Base-by-base conservation (phyloP, 2,888 invertebrate genomes). In the Halocaridina rubra region DNA sequence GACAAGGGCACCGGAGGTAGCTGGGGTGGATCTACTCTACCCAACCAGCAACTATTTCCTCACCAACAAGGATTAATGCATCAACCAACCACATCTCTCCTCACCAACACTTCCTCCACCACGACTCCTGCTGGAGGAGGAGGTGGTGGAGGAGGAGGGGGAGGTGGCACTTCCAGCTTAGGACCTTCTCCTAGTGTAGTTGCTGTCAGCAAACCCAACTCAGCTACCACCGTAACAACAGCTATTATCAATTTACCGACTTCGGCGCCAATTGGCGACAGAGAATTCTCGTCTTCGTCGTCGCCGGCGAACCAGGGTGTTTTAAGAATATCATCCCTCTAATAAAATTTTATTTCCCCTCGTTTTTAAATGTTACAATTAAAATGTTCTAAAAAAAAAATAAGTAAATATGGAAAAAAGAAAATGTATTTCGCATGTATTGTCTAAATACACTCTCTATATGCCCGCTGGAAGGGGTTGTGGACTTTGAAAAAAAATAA, bases 291-390 rank as follows among this genome's bases (percentile, higher is more conserved):
- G 27, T n/a, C 80, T 33, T 39, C 74, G 16, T 32, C 82, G 27
- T 69, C 78, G 27, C 78, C 82, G 16, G 67, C 71, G 27, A 69
- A 77, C 27, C 86, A 86, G 46, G 79, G 86, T 46, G 86, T 86
- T 29, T 57, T 86, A 61, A 86, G 86, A 72, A 86, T 86, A 86
- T 86, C 86, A n/a, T 86, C 86, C 22, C 86, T 86, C 72, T 86
- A 81, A 69, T 30, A 13, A 13, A 46, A 13, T 46, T 16, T 46
- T 46, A 46, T 16, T 16, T 16, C 46, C 46, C 46, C 46, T n/a
- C n/a, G n/a, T n/a, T n/a, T n/a, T n/a, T n/a, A n/a, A n/a, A n/a
- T n/a, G n/a, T n/a, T n/a, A n/a, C n/a, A n/a, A n/a, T n/a, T n/a
- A n/a, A n/a, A n/a, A n/a, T n/a, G n/a, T n/a, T n/a, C n/a, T n/a